Evolutionary conservation across 2,113 vertebrate genomes (phyloP).

Genomic region (Campylorhamphus procurvoides): DNA sequence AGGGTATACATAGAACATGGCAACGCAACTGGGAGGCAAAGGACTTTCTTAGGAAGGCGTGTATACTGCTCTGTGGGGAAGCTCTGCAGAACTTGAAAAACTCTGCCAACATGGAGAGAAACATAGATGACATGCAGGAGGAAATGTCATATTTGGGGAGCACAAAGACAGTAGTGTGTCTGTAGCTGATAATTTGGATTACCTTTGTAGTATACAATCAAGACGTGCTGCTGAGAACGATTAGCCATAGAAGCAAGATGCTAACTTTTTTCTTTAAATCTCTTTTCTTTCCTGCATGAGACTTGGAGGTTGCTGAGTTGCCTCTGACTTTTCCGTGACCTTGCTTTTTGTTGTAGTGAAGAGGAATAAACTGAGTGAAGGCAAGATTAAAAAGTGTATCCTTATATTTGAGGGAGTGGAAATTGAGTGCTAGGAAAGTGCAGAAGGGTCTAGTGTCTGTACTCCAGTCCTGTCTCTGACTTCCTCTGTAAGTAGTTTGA

Average conservation of each 20-base stretch:
- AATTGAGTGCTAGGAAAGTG: background rate
- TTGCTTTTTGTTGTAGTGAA: conserved; percentile 26
- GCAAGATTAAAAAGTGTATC: background rate
- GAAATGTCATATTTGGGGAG: background rate
- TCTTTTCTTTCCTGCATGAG: background rate
- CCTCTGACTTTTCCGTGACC: conserved; percentile 48
- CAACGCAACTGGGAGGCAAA: background rate
- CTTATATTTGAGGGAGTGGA: conserved; percentile 22
- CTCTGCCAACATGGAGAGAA: background rate
- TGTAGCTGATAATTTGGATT: conserved; percentile 22
- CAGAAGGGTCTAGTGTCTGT: background rate
- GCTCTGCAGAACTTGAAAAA: background rate
- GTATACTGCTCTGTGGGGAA: background rate
- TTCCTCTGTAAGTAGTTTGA: background rate
- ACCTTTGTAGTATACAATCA: conserved; percentile 2
- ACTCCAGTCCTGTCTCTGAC: background rate
- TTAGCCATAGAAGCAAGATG: conserved; percentile 24
- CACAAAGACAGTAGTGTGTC: background rate
- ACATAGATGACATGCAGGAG: background rate
- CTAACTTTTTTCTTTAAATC: background rate
- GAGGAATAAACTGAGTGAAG: background rate
- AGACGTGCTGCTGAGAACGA: background rate
- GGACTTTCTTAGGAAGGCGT: background rate
- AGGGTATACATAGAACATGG: background rate
- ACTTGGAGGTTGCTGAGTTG: background rate